phyloP scores from a whole-genome alignment of 2,888 invertebrate genomes.

The Coleophora deauratella region DNA sequence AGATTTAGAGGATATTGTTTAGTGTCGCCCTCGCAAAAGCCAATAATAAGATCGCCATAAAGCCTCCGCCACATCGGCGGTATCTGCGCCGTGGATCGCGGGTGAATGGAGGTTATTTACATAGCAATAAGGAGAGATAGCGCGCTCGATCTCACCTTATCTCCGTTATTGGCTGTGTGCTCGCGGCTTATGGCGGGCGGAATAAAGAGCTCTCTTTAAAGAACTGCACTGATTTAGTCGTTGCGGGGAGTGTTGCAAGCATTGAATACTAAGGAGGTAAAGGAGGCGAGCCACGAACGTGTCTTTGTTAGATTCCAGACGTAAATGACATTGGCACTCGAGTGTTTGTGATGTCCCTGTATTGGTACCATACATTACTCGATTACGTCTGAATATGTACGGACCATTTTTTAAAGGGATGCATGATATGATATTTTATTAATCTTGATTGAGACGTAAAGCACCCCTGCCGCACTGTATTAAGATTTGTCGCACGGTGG shows the following conservation, averaged over 20 bases:
- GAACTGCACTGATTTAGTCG: too few relatives aligned
- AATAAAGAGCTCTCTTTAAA: constrained; percentile 44
- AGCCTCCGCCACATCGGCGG: constrained; percentile 62
- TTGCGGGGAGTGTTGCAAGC: too few relatives aligned
- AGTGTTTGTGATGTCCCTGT: too few relatives aligned
- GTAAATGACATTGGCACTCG: too few relatives aligned
- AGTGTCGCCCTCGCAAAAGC: constrained; percentile 17
- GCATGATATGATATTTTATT: too few relatives aligned
- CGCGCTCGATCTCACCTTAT: constrained; percentile 49
- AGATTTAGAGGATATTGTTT: constrained; percentile 10
- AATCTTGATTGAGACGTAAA: constrained; percentile 14
- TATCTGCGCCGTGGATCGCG: constrained; percentile 50
- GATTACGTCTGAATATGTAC: too few relatives aligned
- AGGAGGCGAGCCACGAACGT: too few relatives aligned
- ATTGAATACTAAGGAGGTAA: too few relatives aligned
- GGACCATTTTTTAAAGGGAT: too few relatives aligned
- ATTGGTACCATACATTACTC: too few relatives aligned
- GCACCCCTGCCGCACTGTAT: constrained; percentile 18
- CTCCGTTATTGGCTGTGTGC: constrained; percentile 61
- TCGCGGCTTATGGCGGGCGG: constrained; percentile 58
- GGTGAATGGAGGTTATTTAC: constrained; percentile 68
- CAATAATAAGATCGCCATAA: constrained; percentile 46
- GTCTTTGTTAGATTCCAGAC: too few relatives aligned
- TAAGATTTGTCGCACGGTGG: constrained; percentile 30
- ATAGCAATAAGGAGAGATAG: constrained; percentile 66